phyloP scores from a whole-genome alignment of 2,888 invertebrate species.

The Chrysopilus asiliformis region DNA sequence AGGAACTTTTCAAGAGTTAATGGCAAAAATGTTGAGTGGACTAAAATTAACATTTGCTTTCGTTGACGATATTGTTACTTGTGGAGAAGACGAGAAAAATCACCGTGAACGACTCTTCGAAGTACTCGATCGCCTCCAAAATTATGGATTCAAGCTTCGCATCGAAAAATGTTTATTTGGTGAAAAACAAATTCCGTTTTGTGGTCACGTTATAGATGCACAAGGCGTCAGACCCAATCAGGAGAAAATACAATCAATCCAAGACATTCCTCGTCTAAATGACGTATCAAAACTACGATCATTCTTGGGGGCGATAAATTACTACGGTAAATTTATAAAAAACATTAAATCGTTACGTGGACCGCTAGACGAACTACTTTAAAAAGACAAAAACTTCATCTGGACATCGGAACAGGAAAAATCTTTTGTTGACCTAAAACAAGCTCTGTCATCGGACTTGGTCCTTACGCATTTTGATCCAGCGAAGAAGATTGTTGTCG shows the following conservation, averaged over 20 bases:
- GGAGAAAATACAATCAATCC: not conserved
- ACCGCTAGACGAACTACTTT: conserved; percentile 1
- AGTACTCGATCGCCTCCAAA: not conserved
- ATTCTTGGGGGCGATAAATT: conserved; percentile 9
- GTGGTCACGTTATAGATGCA: not conserved
- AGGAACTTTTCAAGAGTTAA: not conserved
- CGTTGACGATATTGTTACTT: conserved; percentile 1
- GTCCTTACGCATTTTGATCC: conserved; percentile 2
- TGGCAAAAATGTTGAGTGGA: conserved; percentile 1
- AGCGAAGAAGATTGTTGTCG: conserved; percentile 10
- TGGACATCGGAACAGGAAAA: not conserved
- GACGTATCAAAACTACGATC: conserved; percentile 15
- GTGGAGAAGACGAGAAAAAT: conserved; percentile 2
- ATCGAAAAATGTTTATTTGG: conserved; percentile 3
- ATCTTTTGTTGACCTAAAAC: not conserved
- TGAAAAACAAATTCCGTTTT: not conserved
- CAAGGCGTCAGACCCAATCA: not conserved
- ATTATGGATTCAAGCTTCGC: not conserved
- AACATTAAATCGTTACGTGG: not conserved
- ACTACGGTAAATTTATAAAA: conserved; percentile 13
- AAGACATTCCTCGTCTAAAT: conserved; percentile 6
- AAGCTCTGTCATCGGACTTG: not conserved
- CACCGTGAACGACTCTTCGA: conserved; percentile 3
- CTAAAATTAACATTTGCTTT: conserved; percentile 1
- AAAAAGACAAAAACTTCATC: not conserved